These are phyloP conservation scores for Macroramphosus scolopax DNA, from an alignment of 2,797 vertebrate genomes.

Conservation along the genomic window DNA sequence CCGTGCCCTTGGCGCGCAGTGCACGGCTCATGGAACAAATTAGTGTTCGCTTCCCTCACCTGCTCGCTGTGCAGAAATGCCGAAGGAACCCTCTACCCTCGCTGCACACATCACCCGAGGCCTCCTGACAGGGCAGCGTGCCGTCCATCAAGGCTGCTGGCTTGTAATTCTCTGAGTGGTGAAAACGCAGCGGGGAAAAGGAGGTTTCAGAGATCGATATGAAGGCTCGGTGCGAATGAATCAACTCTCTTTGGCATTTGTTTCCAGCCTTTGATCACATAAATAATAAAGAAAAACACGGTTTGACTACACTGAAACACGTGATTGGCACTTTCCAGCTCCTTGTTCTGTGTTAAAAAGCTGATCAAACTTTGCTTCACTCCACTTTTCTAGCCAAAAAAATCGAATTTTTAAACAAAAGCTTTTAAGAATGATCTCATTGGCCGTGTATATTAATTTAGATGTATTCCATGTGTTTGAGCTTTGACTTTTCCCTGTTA, in stretches of 20 bases:
- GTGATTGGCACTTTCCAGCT: no score
- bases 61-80: conserved; percentile 50
- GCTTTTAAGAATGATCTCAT: no score
- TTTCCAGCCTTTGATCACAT: conserved; percentile 21
- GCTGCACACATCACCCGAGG: conserved; percentile 3
- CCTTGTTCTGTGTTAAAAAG: no score
- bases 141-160: conserved; percentile 23
- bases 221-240: conserved; percentile 26
- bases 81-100: conserved; percentile 7
- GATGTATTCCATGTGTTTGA: no score
- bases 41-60: conserved; percentile 46
- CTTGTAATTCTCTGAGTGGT: conserved; percentile 32
- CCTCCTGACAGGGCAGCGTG: conserved; percentile 11
- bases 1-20: conserved; percentile 27
- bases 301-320: no score
- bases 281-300: no score
- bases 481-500: no score
- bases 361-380: no score
- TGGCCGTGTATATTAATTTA: no score
- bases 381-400: no score
- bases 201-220: conserved; percentile 23
- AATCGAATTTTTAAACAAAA: no score
- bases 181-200: conserved; percentile 21
- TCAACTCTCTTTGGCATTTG: conserved; percentile 36
- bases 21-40: conserved; percentile 57